These are phyloP conservation scores for Nephrocerus scutellatus DNA, from an alignment of 2,888 invertebrate species.

Conservation along the genomic window DNA sequence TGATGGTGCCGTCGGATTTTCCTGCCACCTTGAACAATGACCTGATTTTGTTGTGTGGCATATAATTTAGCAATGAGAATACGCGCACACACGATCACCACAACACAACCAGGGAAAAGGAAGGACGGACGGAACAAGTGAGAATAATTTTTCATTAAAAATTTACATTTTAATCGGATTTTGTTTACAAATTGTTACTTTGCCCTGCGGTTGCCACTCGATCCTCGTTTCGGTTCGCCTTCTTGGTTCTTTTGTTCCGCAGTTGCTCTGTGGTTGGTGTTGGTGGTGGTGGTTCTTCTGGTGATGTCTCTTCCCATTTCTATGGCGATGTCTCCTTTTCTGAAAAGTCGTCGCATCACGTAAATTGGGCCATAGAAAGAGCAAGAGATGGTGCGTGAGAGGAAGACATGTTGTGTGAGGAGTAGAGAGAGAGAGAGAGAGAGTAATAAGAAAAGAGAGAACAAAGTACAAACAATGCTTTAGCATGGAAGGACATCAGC, in stretches of 20 bases:
- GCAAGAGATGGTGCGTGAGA: no score
- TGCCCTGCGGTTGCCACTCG: slow-evolving; percentile 56
- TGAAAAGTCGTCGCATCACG: no score
- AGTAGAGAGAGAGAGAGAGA: no score
- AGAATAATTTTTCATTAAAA: slow-evolving; percentile 26
- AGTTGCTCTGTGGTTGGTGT: slow-evolving; percentile 48
- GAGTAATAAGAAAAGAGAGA: no score
- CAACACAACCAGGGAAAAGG: neutral
- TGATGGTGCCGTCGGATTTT: slow-evolving; percentile 41
- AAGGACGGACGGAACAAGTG: slow-evolving; percentile 5
- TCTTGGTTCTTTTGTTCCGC: slow-evolving; percentile 53
- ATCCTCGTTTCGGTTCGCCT: slow-evolving; percentile 51
- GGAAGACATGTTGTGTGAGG: no score
- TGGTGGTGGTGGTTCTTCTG: slow-evolving; percentile 46
- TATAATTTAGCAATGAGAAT: neutral
- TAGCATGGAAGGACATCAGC: no score
- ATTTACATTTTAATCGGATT: slow-evolving; percentile 27
- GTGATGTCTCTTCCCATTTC: slow-evolving; percentile 17
- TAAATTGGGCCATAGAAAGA: no score
- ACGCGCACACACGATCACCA: neutral
- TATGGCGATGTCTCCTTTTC: no score
- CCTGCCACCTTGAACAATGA: slow-evolving; percentile 47
- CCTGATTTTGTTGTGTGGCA: slow-evolving; percentile 28
- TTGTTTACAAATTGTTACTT: slow-evolving; percentile 33
- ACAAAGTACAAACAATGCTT: no score